Percentiles rank a stretch among this genome's conserved stretches.
These are phyloP conservation scores for Eudorcas thomsonii DNA, from an alignment of 2,113 vertebrate genomes.

Conservation along the genomic window DNA sequence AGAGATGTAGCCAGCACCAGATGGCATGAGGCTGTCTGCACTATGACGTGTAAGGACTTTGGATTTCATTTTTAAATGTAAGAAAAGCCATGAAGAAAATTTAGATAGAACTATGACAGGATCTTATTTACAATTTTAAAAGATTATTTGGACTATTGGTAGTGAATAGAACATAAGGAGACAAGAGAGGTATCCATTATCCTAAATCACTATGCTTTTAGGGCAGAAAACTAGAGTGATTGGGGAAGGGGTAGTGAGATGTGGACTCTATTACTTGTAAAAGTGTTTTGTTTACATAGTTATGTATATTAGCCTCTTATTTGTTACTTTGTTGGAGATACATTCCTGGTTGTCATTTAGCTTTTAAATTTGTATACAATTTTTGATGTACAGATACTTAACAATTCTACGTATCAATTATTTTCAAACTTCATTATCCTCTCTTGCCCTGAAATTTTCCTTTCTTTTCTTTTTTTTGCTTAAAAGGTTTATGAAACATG, in stretches of 20 bases:
- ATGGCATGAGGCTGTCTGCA: background rate
- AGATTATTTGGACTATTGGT: background rate
- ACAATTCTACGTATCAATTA: background rate
- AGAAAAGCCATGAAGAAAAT: background rate
- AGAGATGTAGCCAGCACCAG: background rate
- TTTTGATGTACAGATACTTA: background rate
- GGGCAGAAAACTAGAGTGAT: background rate
- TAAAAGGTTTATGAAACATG: background rate
- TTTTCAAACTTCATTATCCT: background rate
- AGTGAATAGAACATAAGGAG: background rate
- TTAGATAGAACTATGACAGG: background rate
- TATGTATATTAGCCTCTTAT: background rate
- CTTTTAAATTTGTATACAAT: background rate
- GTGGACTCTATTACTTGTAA: background rate
- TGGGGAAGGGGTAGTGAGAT: background rate
- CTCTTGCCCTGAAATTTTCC: background rate
- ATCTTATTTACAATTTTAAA: background rate
- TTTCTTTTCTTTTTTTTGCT: background rate
- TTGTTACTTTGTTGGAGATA: background rate
- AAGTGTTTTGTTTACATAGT: background rate
- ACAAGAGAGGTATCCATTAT: background rate
- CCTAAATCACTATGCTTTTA: background rate
- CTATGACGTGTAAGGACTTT: background rate
- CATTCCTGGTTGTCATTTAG: background rate
- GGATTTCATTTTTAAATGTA: background rate